Evolutionary conservation across 2,113 vertebrate species (phyloP).

Genomic region (Cnemophilus loriae): DNA sequence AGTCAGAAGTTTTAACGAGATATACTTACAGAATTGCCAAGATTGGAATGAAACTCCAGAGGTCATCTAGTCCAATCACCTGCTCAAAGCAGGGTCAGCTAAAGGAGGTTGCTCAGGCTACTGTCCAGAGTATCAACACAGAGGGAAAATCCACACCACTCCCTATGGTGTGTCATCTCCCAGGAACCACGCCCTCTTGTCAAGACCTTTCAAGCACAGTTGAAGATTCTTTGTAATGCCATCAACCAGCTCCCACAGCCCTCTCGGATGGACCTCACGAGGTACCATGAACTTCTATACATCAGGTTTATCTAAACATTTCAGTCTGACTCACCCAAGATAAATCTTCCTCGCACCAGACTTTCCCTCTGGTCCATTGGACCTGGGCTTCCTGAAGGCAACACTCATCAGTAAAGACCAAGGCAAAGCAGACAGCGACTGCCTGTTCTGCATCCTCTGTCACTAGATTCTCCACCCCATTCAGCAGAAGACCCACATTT

Average conservation of each 20-base stretch:
- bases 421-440: accelerated
- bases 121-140: not conserved
- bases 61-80: not conserved
- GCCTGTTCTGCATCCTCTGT: not conserved
- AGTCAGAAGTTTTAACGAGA: not conserved
- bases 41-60: not conserved
- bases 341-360: not conserved
- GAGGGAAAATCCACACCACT: not conserved
- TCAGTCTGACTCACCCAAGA: not conserved
- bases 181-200: not conserved
- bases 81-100: not conserved
- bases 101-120: not conserved
- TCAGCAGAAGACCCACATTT: accelerated
- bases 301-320: not conserved
- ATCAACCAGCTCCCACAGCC: not conserved
- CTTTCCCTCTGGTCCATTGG: not conserved
- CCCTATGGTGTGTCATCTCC: not conserved
- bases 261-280: not conserved
- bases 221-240: not conserved
- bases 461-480: not conserved
- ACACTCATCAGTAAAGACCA: not conserved
- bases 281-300: not conserved
- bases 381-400: not conserved
- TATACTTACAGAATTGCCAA: not conserved
- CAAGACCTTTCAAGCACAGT: not conserved